Percentiles rank a stretch among this genome's conserved stretches.
These are phyloP conservation scores for Oceanodroma tethys DNA, from an alignment of 2,113 vertebrate genomes.

Conservation along the genomic window DNA sequence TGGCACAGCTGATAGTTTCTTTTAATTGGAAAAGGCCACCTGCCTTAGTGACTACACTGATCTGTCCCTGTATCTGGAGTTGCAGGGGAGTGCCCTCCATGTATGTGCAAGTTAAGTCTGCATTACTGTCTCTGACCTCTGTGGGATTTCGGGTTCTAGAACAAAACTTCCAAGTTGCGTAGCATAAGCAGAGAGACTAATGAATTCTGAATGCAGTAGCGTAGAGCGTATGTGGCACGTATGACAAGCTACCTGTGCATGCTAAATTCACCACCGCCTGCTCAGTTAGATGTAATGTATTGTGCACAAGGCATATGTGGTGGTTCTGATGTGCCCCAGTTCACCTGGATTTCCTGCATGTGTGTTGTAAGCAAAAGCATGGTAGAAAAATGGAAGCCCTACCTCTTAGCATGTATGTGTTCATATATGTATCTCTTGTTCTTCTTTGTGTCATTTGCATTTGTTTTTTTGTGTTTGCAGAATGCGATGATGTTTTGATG, in stretches of 20 bases:
- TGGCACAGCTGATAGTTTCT: not conserved
- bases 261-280: not conserved
- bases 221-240: accelerated
- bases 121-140: not conserved
- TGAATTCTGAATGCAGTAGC: not conserved
- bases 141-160: not conserved
- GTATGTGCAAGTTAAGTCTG: not conserved
- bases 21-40: not conserved
- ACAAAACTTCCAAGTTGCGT: not conserved
- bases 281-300: accelerated
- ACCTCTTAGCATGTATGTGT: not conserved
- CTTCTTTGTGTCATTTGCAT: not conserved
- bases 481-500: not conserved
- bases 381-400: not conserved
- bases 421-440: not conserved
- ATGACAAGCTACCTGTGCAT: not conserved
- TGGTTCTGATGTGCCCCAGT: not conserved
- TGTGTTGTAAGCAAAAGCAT: not conserved
- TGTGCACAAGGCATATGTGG: accelerated
- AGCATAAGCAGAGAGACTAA: not conserved
- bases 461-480: not conserved
- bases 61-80: not conserved
- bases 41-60: not conserved
- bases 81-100: accelerated
- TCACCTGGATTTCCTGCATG: not conserved